phyloP scores from a whole-genome alignment of 2,797 vertebrate genomes.

The Synanceia verrucosa region DNA sequence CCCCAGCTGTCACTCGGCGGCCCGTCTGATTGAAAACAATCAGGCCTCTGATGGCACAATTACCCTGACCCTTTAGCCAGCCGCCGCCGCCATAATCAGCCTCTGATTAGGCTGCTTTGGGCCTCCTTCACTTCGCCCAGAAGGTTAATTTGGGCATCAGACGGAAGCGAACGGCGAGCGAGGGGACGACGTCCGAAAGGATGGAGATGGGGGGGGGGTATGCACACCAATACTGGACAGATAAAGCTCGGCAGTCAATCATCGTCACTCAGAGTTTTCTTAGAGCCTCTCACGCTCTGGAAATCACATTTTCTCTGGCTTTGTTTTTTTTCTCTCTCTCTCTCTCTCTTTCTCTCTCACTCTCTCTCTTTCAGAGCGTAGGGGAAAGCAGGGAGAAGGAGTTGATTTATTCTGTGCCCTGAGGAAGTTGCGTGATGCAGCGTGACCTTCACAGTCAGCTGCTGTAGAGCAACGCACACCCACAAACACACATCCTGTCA shows the following conservation, averaged over 20 bases:
- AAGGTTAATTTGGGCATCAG: conserved; percentile 99
- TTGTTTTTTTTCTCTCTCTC: conserved; percentile 74
- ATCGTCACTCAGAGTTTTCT: conserved; percentile 93
- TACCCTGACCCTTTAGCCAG: conserved; percentile 99
- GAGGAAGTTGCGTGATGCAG: conserved; percentile 98
- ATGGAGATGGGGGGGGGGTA: conserved; percentile 40
- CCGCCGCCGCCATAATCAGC: conserved; percentile 99
- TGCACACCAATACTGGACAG: conserved; percentile 86
- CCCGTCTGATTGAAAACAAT: conserved; percentile 99
- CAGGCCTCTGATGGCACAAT: conserved; percentile 99
- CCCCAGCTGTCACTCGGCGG: conserved; percentile 98
- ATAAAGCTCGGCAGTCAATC: conserved; percentile 98
- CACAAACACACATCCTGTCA: conserved; percentile 52
- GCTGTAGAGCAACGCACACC: conserved; percentile 69
- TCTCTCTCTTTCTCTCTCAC: conserved; percentile 31
- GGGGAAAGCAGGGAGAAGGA: conserved; percentile 78
- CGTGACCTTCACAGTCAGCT: conserved; percentile 96
- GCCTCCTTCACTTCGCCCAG: conserved; percentile 99
- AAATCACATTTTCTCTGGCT: conserved; percentile 91
- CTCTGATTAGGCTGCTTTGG: conserved; percentile 99
- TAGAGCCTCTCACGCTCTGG: conserved; percentile 89
- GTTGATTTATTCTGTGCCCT: conserved; percentile 99
- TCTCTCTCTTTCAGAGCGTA: conserved; percentile 74
- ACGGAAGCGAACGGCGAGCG: conserved; percentile 85
- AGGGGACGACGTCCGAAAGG: conserved; percentile 79